Evolutionary conservation across 2,888 invertebrate genomes (phyloP), one percentile per base, ranked within the genome.

Genomic region (Galerucella nymphaeae): DNA sequence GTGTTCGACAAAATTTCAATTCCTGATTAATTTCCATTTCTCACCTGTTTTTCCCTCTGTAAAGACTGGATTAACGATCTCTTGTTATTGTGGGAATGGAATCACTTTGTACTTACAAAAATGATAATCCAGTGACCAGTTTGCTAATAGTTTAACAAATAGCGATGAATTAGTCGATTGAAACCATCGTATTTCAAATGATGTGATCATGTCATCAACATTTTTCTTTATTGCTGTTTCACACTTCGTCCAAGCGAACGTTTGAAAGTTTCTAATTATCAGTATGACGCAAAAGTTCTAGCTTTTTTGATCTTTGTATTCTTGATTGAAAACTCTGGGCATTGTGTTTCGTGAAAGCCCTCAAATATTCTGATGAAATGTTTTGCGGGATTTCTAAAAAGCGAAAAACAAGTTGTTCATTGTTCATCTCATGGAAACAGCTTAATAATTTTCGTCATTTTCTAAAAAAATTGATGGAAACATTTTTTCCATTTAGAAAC

Each of bases 231-330:
- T 45, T 45, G 45, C 14, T 45, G 45, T 45, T 45, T 45, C n/a
- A 2, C 50, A 14, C 50, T n/a, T n/a, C 50, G 14, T 50, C n/a
- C 50, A n/a, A 18, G 18, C 18, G 11, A 62, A 62, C 16, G 18
- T 42, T 20, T 20, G 42, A 20, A 23, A 62, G 62, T 16, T 62
- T 62, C 20, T 62, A 42, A 62, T 62, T 45, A 62, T 62, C 42
- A 18, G 42, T 8, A 18, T 18, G 18, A 16, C 63, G 14, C 16
- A 2, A 1, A n/a, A 14, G 58, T 23, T 45, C 45, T 14, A 45
- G 58, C 20, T 58, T 10, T 45, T 64, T 20, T 64, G 63, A 64
- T 42, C 62, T 62, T 42, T 41, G 41, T 62, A 16, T 62, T 62
- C 18, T 11, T 16, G 45, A 62, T 45, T 62, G 41, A 16, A 62